Percentiles rank a stretch among this genome's conserved stretches.
phyloP scores from a whole-genome alignment of 2,797 vertebrate species.

The Serranus cabrilla region DNA sequence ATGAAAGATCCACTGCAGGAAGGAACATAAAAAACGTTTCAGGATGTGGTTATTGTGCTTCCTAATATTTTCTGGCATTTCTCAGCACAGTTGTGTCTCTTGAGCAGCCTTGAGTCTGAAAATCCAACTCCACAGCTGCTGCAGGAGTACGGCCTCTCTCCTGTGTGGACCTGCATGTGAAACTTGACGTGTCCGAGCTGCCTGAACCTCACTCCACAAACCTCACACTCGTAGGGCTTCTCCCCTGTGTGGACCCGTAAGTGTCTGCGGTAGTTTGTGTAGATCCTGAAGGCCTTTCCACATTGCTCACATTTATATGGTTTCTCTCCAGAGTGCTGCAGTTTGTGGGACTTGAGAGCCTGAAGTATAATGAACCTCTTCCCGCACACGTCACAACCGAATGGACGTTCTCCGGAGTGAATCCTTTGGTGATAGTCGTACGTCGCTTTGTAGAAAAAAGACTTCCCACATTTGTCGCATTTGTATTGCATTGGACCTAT shows the following conservation, averaged over 20 bases:
- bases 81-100: slow-evolving; percentile 76
- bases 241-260: slow-evolving; percentile 82
- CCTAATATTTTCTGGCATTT: slow-evolving; percentile 9
- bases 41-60: not conserved
- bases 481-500: slow-evolving; percentile 63
- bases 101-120: slow-evolving; percentile 81
- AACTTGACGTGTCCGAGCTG: slow-evolving; percentile 82
- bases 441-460: slow-evolving; percentile 81
- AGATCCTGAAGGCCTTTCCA: slow-evolving; percentile 77
- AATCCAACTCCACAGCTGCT: slow-evolving; percentile 79
- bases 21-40: not conserved
- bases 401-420: slow-evolving; percentile 81
- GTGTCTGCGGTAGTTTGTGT: slow-evolving; percentile 78
- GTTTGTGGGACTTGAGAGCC: slow-evolving; percentile 78
- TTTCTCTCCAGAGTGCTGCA: slow-evolving; percentile 80
- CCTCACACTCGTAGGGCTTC: slow-evolving; percentile 82
- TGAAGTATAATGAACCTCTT: slow-evolving; percentile 79
- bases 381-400: slow-evolving; percentile 78
- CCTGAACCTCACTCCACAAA: slow-evolving; percentile 79
- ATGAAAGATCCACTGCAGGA: not conserved
- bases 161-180: slow-evolving; percentile 84
- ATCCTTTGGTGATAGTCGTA: slow-evolving; percentile 78
- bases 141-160: slow-evolving; percentile 76
- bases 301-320: slow-evolving; percentile 77
- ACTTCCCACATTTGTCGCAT: slow-evolving; percentile 78